Conservation (phyloP, 2,797 vertebrate genomes). For the Acropternis orthonyx region DNA sequence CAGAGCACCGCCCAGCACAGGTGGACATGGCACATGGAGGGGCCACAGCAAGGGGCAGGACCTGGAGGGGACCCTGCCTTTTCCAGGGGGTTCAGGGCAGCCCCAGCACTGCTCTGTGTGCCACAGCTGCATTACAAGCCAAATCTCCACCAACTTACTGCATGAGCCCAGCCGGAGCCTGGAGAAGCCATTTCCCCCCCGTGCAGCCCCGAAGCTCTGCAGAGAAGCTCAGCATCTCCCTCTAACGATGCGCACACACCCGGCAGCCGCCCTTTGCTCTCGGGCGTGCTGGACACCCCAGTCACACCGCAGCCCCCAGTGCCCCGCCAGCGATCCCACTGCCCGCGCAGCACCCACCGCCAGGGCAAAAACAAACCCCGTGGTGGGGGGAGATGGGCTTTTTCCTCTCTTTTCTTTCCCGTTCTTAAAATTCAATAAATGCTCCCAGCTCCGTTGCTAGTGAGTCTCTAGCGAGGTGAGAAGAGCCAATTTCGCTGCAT, state of each 20-base stretch:
- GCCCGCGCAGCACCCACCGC: rapidly evolving
- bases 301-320: not conserved
- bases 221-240: slow-evolving; percentile 36
- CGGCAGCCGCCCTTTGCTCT: rapidly evolving
- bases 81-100: rapidly evolving
- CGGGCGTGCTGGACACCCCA: rapidly evolving
- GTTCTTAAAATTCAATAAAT: not conserved
- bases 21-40: rapidly evolving
- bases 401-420: not conserved
- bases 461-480: not conserved
- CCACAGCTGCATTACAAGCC: not conserved
- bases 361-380: not conserved
- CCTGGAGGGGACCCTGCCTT: rapidly evolving
- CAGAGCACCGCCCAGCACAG: not conserved
- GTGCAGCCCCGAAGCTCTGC: not conserved
- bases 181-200: not conserved
- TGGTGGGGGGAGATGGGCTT: rapidly evolving
- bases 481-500: not conserved
- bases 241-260: not conserved
- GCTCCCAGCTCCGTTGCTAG: rapidly evolving
- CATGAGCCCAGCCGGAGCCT: not conserved
- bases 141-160: rapidly evolving
- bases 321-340: rapidly evolving
- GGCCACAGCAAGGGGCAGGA: not conserved
- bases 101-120: not conserved